Conservation (phyloP, 2,797 vertebrate genomes). For the Philypnodon macrostomus region DNA sequence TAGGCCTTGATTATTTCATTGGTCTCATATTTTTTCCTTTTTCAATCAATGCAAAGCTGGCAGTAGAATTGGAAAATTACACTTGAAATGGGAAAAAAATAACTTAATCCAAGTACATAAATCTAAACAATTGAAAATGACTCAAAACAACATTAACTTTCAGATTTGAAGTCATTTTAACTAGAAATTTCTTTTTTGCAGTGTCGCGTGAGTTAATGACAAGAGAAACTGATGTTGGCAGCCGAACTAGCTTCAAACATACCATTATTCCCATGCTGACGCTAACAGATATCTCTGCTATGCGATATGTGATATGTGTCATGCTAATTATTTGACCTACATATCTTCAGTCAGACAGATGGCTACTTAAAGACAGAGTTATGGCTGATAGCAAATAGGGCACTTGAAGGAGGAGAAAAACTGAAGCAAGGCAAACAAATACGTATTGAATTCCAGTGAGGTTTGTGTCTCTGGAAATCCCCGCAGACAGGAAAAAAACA, state of each 20-base stretch:
- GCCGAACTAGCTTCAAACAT: slow-evolving; percentile 22
- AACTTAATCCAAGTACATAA: too few species aligned
- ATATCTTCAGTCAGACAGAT: background rate
- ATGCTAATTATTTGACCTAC: slow-evolving; percentile 25
- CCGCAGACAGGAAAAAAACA: slow-evolving; percentile 2
- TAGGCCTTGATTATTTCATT: too few species aligned
- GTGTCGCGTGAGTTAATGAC: slow-evolving; percentile 22
- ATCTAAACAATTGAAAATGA: too few species aligned
- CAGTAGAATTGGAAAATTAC: too few species aligned
- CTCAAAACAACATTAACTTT: too few species aligned
- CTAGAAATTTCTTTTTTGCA: too few species aligned
- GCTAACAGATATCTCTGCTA: slow-evolving; percentile 21
- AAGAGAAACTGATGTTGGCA: slow-evolving; percentile 15
- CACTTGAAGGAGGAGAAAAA: slow-evolving; percentile 9
- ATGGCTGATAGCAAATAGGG: too few species aligned
- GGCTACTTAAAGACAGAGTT: slow-evolving; percentile 1
- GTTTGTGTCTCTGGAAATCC: slow-evolving; percentile 27
- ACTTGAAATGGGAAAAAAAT: too few species aligned
- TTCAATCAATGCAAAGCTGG: too few species aligned
- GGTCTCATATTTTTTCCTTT: too few species aligned
- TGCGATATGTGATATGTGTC: background rate
- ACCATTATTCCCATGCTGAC: slow-evolving; percentile 16
- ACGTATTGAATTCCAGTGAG: slow-evolving; percentile 29
- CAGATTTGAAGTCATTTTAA: too few species aligned
- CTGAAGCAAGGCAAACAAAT: slow-evolving; percentile 21